Percentiles rank a stretch among this genome's conserved stretches.
Evolutionary conservation across 2,113 vertebrate genomes (phyloP).

Genomic region (Nyctibius bracteatus): DNA sequence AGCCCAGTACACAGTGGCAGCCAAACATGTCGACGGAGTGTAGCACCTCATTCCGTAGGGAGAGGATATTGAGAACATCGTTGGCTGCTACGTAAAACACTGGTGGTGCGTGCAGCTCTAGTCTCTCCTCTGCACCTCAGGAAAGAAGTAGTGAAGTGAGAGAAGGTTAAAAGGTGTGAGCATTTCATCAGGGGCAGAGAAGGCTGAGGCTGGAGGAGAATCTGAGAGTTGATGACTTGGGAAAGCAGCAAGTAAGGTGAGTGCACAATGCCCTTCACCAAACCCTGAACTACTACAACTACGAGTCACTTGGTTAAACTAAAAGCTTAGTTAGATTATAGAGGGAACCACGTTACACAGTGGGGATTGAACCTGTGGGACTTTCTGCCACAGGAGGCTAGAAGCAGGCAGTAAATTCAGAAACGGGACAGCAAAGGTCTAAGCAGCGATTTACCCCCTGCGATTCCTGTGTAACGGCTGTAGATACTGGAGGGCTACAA

Average conservation of each 20-base stretch:
- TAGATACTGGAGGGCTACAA: not conserved
- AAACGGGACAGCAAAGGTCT: not conserved
- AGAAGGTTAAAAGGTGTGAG: not conserved
- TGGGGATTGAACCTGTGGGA: not conserved
- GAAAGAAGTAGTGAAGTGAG: not conserved
- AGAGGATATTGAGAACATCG: rapidly evolving
- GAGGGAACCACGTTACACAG: not conserved
- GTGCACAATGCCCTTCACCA: not conserved
- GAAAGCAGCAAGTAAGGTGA: not conserved
- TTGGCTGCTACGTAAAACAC: rapidly evolving
- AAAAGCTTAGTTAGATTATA: rapidly evolving
- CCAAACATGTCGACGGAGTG: not conserved
- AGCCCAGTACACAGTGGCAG: rapidly evolving
- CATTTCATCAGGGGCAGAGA: rapidly evolving
- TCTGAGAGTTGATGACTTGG: not conserved
- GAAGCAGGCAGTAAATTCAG: not conserved
- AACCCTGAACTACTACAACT: not conserved
- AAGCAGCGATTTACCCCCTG: not conserved
- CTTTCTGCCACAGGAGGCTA: not conserved
- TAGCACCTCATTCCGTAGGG: not conserved
- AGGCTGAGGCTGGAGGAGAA: not conserved
- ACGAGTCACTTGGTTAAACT: not conserved
- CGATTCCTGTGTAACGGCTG: rapidly evolving
- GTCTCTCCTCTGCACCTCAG: not conserved
- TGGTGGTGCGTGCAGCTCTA: not conserved